Conservation (phyloP, 2,888 invertebrate genomes). For the Stenurella melanura region DNA sequence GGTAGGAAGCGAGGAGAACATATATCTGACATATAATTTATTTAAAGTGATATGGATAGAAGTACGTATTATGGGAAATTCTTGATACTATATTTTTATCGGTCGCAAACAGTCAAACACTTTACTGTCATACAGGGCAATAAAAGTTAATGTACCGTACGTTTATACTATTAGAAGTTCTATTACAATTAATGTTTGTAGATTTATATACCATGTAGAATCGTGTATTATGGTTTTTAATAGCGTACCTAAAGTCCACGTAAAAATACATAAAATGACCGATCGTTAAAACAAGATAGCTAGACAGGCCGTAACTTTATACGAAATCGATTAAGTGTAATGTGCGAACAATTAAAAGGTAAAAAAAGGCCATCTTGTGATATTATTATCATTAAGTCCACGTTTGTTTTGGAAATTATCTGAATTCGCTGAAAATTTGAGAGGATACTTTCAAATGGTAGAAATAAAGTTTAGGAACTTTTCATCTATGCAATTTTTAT, state of each 20-base stretch:
- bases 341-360: background rate
- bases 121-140: slow-evolving; percentile 5
- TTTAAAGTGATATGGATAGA: too few relatives aligned
- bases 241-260: slow-evolving; percentile 7
- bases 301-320: slow-evolving; percentile 11
- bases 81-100: background rate
- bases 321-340: slow-evolving; percentile 9
- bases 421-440: too few relatives aligned
- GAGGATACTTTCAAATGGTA: too few relatives aligned
- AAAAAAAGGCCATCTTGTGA: background rate
- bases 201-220: slow-evolving; percentile 32
- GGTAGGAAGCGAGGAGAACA: too few relatives aligned
- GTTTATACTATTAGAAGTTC: slow-evolving; percentile 21
- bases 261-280: slow-evolving; percentile 28
- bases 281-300: slow-evolving; percentile 18
- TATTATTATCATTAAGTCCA: too few relatives aligned
- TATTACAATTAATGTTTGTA: slow-evolving; percentile 17
- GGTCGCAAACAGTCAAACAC: slow-evolving; percentile 14
- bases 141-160: slow-evolving; percentile 31
- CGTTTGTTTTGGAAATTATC: too few relatives aligned
- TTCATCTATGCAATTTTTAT: too few relatives aligned
- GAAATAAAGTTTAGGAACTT: too few relatives aligned
- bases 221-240: slow-evolving; percentile 23
- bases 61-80: too few relatives aligned
- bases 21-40: too few relatives aligned